Evolutionary conservation across 2,888 invertebrate species (phyloP), one percentile per base, ranked within the genome.

Genomic region (Camponotus fellah): DNA sequence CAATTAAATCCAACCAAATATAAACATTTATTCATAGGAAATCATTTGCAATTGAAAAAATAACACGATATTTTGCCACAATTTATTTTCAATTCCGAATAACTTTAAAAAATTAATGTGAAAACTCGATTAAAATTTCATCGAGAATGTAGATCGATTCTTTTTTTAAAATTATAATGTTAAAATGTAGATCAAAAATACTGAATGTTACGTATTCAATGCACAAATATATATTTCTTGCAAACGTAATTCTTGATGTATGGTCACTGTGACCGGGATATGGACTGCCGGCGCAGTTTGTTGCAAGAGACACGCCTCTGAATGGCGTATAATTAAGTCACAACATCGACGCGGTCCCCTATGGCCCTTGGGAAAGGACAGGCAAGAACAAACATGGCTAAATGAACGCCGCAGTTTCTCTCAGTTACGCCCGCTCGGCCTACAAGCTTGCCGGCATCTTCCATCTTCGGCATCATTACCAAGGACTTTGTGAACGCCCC

Each of bases 281-380:
- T 60, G 89, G 88, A 85, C 85, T 88, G 84, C 82, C 86, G 84
- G 81, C 89, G 90, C 91, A 92, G 92, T 93, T 93, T 92, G 91
- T 90, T 90, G 92, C 92, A 91, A 91, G 93, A 91, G 93, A 93
- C 92, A 92, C 92, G 89, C 89, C 91, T 93, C 92, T 94, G 94
- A 94, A 94, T 94, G 91, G 93, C 92, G 93, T 93, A 94, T 94
- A 94, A 94, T 94, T 94, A 94, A 94, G 94, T 94, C 94, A 92
- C 93, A 93, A 93, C 93, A 92, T 92, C 92, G 93, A 93, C 92
- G 93, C 90, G 84, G 87, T 87, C 83, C 90, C 87, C 89, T 84
- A 65, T 82, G 74, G 87, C 90, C 91, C 91, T 91, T 88, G 84
- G 90, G 92, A 92, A 91, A 91, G 90, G 87, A 85, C 88, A 86